phyloP scores from a whole-genome alignment of 2,113 vertebrate genomes.

The Pseudolaguvia tuberculata region DNA sequence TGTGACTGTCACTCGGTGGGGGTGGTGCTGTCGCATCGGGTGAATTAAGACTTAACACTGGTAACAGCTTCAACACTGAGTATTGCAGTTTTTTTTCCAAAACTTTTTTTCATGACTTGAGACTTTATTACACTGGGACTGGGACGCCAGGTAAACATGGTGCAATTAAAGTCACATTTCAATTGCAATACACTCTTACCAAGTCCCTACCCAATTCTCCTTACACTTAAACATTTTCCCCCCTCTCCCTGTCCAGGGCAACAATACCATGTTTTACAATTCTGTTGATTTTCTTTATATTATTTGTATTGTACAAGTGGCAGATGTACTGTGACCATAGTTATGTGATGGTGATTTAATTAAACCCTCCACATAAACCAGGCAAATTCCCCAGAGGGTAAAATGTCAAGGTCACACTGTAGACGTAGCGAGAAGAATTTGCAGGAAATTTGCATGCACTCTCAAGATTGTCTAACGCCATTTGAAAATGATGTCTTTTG shows the following conservation, averaged over 20 bases:
- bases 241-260: neutral
- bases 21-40: too few species aligned
- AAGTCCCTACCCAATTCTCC: neutral
- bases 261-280: neutral
- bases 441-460: slow-evolving; percentile 37
- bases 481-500: slow-evolving; percentile 29
- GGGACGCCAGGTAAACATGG: slow-evolving; percentile 9
- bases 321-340: neutral
- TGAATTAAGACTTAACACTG: too few species aligned
- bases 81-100: neutral
- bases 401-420: slow-evolving; percentile 35
- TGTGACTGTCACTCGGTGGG: too few species aligned
- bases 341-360: neutral
- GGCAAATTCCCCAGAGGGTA: neutral
- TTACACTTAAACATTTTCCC: neutral
- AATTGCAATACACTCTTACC: neutral
- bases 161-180: neutral
- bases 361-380: neutral
- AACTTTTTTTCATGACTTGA: slow-evolving; percentile 9
- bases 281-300: neutral
- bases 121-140: slow-evolving; percentile 1
- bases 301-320: neutral
- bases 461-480: slow-evolving; percentile 40
- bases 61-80: too few species aligned
- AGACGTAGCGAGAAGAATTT: slow-evolving; percentile 19